Base-by-base conservation (phyloP, 2,888 invertebrate species). In the Drosophila mercatorum region DNA sequence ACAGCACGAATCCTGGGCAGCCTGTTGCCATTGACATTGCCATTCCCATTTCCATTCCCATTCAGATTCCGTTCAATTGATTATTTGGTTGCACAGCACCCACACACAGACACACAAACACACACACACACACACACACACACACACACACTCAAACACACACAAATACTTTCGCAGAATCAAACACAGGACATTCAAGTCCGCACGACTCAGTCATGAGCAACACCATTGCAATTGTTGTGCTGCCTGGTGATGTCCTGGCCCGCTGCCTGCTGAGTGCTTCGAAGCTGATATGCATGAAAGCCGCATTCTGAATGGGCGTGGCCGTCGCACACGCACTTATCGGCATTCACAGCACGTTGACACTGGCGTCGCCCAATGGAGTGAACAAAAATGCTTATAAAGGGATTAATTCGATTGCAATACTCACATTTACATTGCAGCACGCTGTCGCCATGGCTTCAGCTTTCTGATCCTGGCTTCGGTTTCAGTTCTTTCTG, bases 401-500 rank as follows among this genome's bases (percentile, higher is more conserved):
- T 82, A 88, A 89, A 82, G 77, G 86, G 83, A 89, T 88, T 88
- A 89, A 89, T 89, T 89, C 86, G 82, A 89, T 88, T 86, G 82
- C 89, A 83, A 78, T 80, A 79, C 83, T 80, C 80, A 64, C 73
- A 70, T 70, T 78, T 64, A 67, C 59, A 72, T 56, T 55, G 53
- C 47, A 36, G 38, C 40, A 52, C 58, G 46, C 41, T 41, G 43
- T 61, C 44, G 14, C 6, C 26, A n/a, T 40, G 38, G 58, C 31
- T 51, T 34, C 58, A 31, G 17, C n/a, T 38, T 53, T 7, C 31
- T 43, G 34, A 28, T 43, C 34, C 49, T 10, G 51, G 40, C 40
- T 57, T 31, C 47, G 14, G 28, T 26, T 31, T 22, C 41, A 52
- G 58, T 43, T 55, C 28, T 6, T 58, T 28, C 51, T 65, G 67